Base-by-base conservation (phyloP, 2,888 invertebrate species). In the Pedicia rivosa region DNA sequence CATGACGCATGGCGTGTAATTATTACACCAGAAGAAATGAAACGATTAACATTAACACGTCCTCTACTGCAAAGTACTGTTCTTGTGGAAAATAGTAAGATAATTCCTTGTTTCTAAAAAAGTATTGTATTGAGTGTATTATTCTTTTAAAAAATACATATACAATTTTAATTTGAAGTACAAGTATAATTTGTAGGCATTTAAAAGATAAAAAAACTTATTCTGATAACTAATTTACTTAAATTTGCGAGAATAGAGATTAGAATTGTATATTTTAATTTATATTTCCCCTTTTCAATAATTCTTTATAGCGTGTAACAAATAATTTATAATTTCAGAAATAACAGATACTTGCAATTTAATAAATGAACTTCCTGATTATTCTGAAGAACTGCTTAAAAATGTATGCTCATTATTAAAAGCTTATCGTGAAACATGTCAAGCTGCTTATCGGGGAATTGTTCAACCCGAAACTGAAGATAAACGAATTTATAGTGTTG, bases 1-100 rank as follows among this genome's bases (percentile, higher is more conserved):
- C 64, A 78, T 41, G 75, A 79, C 57, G 82, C 84, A 5, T 86
- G 90, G 81, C 70, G 80, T 37, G 71, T 80, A 40, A 70, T 80
- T 3, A 72, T 76, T 19, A 68, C 78, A 36, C 69, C 79, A 3
- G 78, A 81, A 52, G 65, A 70, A 35, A 73, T 75, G 50, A 71
- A 73, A 42, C 67, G 71, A 36, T 62, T 75, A 8, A 67, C 67
- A 35, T 57, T 74, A 12, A 58, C 68, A 25, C 67, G 78, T 45
- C 82, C 82, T 4, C 55, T 84, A 13, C 54, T 66, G 32, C 64
- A 81, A 70, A 81, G 78, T 46, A 76, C 81, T 9, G 72, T 79
- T 4, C 69, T 71, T 46, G 77, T 83, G 4, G 78, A 79, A 48
- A 67, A 69, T 43, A 71, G 70, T 48, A 65, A 78, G 14, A 4